Conservation (phyloP, 2,888 invertebrate species). For the Ceratothoa steindachneri region DNA sequence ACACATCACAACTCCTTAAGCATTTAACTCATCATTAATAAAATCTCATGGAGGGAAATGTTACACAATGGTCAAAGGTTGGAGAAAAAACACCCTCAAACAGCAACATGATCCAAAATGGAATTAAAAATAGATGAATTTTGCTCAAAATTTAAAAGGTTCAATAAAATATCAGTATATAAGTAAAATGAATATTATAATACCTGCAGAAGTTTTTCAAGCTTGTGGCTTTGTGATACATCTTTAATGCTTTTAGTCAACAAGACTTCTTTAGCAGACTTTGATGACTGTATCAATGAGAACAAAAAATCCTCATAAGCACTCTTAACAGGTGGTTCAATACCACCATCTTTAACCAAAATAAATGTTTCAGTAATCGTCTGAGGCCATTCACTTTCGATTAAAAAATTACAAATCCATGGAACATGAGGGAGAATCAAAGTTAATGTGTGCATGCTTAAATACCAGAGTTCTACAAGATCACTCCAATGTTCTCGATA, state of each 20-base stretch:
- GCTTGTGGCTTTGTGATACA: neutral
- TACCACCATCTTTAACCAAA: slow-evolving; percentile 59
- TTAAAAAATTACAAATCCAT: slow-evolving; percentile 84
- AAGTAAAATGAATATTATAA: too few relatives aligned
- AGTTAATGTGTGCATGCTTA: slow-evolving; percentile 89
- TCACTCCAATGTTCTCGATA: slow-evolving; percentile 88
- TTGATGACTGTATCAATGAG: slow-evolving; percentile 25
- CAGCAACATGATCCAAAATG: too few relatives aligned
- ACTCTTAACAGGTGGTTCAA: slow-evolving; percentile 34
- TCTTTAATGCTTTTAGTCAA: neutral
- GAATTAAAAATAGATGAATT: too few relatives aligned
- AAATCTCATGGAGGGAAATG: too few relatives aligned
- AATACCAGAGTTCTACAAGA: slow-evolving; percentile 84
- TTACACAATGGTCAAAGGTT: too few relatives aligned
- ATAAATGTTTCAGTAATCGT: slow-evolving; percentile 76
- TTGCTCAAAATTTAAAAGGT: too few relatives aligned
- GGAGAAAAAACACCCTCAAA: too few relatives aligned
- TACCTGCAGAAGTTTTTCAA: neutral
- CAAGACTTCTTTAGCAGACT: slow-evolving; percentile 20
- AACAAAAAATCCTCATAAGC: slow-evolving; percentile 40
- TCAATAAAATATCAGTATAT: too few relatives aligned
- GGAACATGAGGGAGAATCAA: slow-evolving; percentile 68
- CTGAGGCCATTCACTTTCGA: slow-evolving; percentile 90
- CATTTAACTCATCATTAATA: too few relatives aligned
- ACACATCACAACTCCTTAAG: too few relatives aligned